Evolutionary conservation across 2,888 invertebrate species (phyloP).

Genomic region (Cremastinae sp.): DNA sequence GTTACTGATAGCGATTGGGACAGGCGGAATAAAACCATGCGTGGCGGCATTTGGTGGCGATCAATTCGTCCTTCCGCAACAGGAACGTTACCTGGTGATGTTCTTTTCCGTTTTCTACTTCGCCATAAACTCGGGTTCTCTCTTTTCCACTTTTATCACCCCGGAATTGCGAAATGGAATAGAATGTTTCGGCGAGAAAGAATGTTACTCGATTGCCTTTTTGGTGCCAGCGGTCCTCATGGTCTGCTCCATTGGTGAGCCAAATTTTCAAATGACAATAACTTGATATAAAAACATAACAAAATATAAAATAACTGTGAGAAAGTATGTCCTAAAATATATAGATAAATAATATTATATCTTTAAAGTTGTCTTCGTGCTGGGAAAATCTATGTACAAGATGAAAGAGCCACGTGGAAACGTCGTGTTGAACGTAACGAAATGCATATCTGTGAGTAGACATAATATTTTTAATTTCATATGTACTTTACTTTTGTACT

Average conservation of each 20-base stretch:
- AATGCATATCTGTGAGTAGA: slow-evolving; percentile 88
- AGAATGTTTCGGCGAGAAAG: slow-evolving; percentile 87
- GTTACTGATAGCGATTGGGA: slow-evolving; percentile 90
- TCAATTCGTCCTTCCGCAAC: slow-evolving; percentile 90
- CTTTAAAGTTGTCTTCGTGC: slow-evolving; percentile 88
- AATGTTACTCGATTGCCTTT: slow-evolving; percentile 93
- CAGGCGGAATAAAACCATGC: slow-evolving; percentile 93
- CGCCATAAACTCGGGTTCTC: slow-evolving; percentile 94
- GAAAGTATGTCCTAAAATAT: no score
- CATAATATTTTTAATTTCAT: not conserved
- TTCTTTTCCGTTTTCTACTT: slow-evolving; percentile 98
- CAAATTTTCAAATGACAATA: slow-evolving; percentile 19
- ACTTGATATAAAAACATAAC: slow-evolving; percentile 3
- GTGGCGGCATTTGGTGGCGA: slow-evolving; percentile 94
- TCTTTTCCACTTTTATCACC: slow-evolving; percentile 93
- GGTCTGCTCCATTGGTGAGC: slow-evolving; percentile 89
- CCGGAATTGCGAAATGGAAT: slow-evolving; percentile 92
- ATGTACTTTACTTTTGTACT: no score
- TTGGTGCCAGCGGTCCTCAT: slow-evolving; percentile 94
- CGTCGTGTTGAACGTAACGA: slow-evolving; percentile 88
- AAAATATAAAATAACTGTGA: no score
- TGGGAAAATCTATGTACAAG: slow-evolving; percentile 89
- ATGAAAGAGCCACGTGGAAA: slow-evolving; percentile 91
- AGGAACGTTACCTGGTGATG: slow-evolving; percentile 88
- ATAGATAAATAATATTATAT: slow-evolving; percentile 28